Evolutionary conservation across 1,140 invertebrate species (phyloP).

Genomic region (Paralvinella palmiformis): DNA sequence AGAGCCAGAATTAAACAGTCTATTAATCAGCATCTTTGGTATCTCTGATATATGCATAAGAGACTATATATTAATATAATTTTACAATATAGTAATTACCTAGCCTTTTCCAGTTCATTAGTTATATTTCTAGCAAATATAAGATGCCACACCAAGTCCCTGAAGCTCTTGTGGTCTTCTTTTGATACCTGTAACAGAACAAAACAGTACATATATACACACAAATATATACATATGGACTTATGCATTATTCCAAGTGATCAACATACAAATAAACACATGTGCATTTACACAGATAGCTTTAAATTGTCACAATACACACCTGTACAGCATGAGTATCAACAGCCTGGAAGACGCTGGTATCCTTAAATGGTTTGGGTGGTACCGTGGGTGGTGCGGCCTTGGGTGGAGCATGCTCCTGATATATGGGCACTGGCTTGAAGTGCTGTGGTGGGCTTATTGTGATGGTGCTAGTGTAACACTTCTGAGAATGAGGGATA

Average conservation of each 20-base stretch:
- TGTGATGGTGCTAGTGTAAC: conserved; percentile 16
- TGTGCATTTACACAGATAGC: neutral
- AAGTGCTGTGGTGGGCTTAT: conserved; percentile 11
- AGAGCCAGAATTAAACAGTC: neutral
- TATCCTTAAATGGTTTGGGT: conserved; percentile 20
- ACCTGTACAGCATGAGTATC: conserved; percentile 48
- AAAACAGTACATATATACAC: neutral
- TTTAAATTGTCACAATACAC: conserved; percentile 1
- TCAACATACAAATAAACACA: neutral
- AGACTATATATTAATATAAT: neutral
- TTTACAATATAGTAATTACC: conserved; percentile 30
- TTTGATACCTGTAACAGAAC: conserved; percentile 39
- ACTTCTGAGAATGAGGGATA: conserved; percentile 17
- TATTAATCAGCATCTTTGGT: neutral
- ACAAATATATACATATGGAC: no score
- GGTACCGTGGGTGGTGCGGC: conserved; percentile 15
- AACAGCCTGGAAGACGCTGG: conserved; percentile 34
- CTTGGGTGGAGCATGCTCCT: conserved; percentile 13
- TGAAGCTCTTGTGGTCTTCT: conserved; percentile 45
- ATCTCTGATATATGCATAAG: neutral
- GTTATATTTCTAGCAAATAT: conserved; percentile 49
- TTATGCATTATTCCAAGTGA: no score
- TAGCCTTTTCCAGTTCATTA: conserved; percentile 50
- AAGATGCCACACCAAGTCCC: conserved; percentile 50
- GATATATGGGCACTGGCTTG: conserved; percentile 11